Evolutionary conservation across 2,797 vertebrate species (phyloP).

Genomic region (Diplodus puntazzo): DNA sequence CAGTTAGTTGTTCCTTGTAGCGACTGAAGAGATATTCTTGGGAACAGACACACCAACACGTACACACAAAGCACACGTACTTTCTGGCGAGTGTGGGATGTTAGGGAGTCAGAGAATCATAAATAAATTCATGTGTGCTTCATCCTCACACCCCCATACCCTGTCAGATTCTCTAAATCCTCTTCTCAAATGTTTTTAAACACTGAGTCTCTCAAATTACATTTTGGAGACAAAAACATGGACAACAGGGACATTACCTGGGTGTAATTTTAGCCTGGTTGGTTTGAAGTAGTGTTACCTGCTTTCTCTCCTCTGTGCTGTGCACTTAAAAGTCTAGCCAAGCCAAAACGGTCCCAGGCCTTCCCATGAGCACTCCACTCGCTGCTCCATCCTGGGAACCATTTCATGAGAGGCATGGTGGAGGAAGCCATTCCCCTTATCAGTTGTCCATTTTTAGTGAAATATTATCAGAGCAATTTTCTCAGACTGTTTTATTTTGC

Average conservation of each 20-base stretch:
- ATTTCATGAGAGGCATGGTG: constrained; percentile 2
- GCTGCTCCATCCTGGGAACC: constrained; percentile 10
- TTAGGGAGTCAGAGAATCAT: constrained; percentile 3
- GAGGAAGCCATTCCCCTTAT: background rate
- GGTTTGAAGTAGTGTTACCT: constrained; percentile 2
- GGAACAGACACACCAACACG: constrained; percentile 16
- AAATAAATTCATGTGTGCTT: constrained; percentile 8
- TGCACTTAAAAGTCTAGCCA: constrained; percentile 14
- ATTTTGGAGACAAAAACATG: background rate
- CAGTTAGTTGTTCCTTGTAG: constrained; percentile 21
- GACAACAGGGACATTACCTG: constrained; percentile 1
- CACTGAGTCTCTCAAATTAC: background rate
- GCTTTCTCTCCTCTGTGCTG: constrained; percentile 1
- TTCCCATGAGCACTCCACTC: background rate
- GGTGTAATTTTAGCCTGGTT: constrained; percentile 14
- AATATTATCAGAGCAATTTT: background rate
- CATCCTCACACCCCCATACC: background rate
- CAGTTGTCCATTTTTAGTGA: background rate
- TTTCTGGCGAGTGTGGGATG: constrained; percentile 1
- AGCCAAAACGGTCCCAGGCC: constrained; percentile 13
- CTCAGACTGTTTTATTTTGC: background rate
- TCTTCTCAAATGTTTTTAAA: background rate
- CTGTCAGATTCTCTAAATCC: background rate
- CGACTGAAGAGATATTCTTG: constrained; percentile 19
- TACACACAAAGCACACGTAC: constrained; percentile 1